Base-by-base conservation (phyloP, 1,140 invertebrate genomes). In the Drosophila mojavensis region DNA sequence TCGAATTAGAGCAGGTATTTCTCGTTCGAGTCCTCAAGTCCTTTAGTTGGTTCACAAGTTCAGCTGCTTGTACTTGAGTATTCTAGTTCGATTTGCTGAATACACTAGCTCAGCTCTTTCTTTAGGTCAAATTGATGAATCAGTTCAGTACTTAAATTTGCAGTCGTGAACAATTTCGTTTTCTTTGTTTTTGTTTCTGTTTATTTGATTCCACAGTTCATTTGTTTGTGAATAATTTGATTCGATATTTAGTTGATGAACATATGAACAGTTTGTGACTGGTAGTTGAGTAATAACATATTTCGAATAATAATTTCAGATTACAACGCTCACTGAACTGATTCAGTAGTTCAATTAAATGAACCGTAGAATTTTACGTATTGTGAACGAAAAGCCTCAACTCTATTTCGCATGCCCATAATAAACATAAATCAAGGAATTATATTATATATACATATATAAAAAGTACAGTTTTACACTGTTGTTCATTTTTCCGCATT, bases 381-480 rank as follows among this genome's bases (percentile, higher is more conserved):
- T 47, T 47, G n/a, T 47, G 43, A 47, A 20, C 17, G 17, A 17
- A 7, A 15, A 17, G 17, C 1, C 43, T 15, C 43, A 47, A 9
- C 43, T 47, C 43, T 17, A 47, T 67, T 64, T 47, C 62, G 60
- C 69, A 70, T 48, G 63, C 51, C 41, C 41, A 78, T 53, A 67
- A 65, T 63, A 73, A 82, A 66, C 70, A 86, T 86, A 86, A 85
- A 85, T 85, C 82, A 88, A 72, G 61, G 60, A 60, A 24, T 39
- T 43, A 24, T 58, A 26, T 26, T 6, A 26, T 50, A 50, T 50
- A 50, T 26, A 11, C 6, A n/a, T 47, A 47, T 17, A 11, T 13
- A 39, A 36, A 10, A 15, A 60, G 61, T 71, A 80, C 41, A 51
- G 58, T 76, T 62, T 66, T 58, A 68, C 69, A 39, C 70, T 54